These are phyloP conservation scores for Urosaurus nigricauda DNA, from an alignment of 2,797 vertebrate genomes.

Conservation along the genomic window DNA sequence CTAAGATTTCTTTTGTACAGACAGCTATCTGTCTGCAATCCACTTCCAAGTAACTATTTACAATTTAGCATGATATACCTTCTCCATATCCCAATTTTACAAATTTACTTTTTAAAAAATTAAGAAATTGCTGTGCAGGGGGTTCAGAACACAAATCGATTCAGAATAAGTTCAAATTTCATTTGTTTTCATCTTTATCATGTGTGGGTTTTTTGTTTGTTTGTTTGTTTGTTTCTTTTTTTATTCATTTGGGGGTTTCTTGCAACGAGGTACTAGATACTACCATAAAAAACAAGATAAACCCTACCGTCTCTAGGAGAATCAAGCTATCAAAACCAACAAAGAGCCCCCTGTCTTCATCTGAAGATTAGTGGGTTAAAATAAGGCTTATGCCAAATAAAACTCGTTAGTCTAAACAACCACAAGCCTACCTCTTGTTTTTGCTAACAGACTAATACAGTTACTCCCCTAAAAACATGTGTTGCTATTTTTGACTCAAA, in stretches of 20 bases:
- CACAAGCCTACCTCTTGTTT: background rate
- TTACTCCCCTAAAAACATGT: too few species aligned
- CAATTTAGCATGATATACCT: constrained; percentile 76
- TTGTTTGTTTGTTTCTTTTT: too few species aligned
- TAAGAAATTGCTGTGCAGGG: background rate
- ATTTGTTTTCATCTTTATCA: background rate
- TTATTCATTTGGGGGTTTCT: background rate
- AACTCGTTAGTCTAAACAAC: background rate
- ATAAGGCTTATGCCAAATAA: background rate
- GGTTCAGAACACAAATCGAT: background rate
- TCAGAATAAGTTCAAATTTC: background rate
- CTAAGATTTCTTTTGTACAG: constrained; percentile 74
- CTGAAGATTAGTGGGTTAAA: background rate
- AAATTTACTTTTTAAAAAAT: constrained; percentile 52
- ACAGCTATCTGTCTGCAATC: constrained; percentile 72
- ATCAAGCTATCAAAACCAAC: too few species aligned
- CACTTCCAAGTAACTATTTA: constrained; percentile 77
- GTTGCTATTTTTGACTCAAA: background rate
- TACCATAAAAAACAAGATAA: background rate
- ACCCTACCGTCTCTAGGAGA: background rate
- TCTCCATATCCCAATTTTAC: constrained; percentile 72
- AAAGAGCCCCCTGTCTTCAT: too few species aligned
- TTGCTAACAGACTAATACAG: too few species aligned
- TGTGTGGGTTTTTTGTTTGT: too few species aligned
- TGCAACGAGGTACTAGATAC: background rate